A percentile compares a stretch with the other conserved stretches of the same genome.
These are phyloP conservation scores for Furcifer pardalis DNA, from an alignment of 2,797 vertebrate genomes.

Conservation along the genomic window DNA sequence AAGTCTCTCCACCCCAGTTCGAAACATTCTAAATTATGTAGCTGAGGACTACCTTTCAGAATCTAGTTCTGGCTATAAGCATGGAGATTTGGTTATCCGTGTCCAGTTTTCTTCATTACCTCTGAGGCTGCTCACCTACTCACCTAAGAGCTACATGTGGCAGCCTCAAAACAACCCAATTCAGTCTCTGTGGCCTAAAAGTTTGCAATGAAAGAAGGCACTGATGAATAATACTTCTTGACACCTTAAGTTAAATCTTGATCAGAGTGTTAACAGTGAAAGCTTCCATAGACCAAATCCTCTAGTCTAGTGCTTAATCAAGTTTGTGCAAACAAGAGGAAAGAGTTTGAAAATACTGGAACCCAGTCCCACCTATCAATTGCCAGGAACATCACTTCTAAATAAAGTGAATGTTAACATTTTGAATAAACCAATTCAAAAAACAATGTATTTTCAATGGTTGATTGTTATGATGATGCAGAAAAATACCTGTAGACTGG, in stretches of 20 bases:
- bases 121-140: background rate
- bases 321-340: background rate
- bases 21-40: background rate
- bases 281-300: background rate
- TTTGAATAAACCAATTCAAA: background rate
- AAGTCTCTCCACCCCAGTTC: background rate
- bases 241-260: background rate
- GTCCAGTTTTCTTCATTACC: background rate
- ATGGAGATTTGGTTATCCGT: background rate
- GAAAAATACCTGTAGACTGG: accelerated
- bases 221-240: background rate
- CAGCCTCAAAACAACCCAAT: background rate
- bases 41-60: accelerated
- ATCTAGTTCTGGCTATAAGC: background rate
- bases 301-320: background rate
- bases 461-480: background rate
- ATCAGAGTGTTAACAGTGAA: background rate
- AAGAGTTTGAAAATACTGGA: background rate
- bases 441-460: background rate
- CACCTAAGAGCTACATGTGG: conserved; percentile 1
- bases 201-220: background rate
- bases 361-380: background rate
- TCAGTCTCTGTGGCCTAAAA: background rate
- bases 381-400: background rate
- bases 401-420: background rate